phyloP scores from a whole-genome alignment of 2,113 vertebrate genomes.

The Accipiter cooperii region DNA sequence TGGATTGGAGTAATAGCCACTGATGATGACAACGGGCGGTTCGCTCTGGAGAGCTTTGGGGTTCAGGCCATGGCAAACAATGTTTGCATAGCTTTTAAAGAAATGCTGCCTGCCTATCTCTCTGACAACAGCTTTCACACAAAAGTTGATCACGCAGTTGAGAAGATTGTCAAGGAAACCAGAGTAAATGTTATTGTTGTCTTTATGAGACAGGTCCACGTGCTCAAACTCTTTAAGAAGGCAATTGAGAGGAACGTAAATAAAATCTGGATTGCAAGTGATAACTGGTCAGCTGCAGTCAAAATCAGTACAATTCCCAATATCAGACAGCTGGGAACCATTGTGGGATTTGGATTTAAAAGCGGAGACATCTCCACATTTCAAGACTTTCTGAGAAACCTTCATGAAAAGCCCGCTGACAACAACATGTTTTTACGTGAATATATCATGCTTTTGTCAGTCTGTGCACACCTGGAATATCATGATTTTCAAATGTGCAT shows the following conservation, averaged over 20 bases:
- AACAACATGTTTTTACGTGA: conserved; percentile 76
- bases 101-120: conserved; percentile 77
- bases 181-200: conserved; percentile 82
- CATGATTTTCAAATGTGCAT: conserved; percentile 69
- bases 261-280: conserved; percentile 88
- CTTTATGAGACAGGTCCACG: conserved; percentile 77
- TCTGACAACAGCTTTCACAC: conserved; percentile 57
- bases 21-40: conserved; percentile 83
- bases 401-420: conserved; percentile 31
- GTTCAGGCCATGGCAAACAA: conserved; percentile 71
- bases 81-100: conserved; percentile 85
- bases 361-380: conserved; percentile 73
- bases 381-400: conserved; percentile 70
- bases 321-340: conserved; percentile 73
- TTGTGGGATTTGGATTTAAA: conserved; percentile 86
- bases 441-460: conserved; percentile 57
- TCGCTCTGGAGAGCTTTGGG: conserved; percentile 78
- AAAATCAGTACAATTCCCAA: conserved; percentile 66
- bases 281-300: conserved; percentile 80
- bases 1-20: conserved; percentile 84
- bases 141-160: conserved; percentile 62
- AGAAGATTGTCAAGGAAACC: conserved; percentile 72
- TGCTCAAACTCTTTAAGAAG: conserved; percentile 73
- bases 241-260: conserved; percentile 66
- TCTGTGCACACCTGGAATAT: conserved; percentile 45